Evolutionary conservation across 2,113 vertebrate genomes (phyloP), one percentile per base, ranked within the genome.

Genomic region (Centropristis striata): DNA sequence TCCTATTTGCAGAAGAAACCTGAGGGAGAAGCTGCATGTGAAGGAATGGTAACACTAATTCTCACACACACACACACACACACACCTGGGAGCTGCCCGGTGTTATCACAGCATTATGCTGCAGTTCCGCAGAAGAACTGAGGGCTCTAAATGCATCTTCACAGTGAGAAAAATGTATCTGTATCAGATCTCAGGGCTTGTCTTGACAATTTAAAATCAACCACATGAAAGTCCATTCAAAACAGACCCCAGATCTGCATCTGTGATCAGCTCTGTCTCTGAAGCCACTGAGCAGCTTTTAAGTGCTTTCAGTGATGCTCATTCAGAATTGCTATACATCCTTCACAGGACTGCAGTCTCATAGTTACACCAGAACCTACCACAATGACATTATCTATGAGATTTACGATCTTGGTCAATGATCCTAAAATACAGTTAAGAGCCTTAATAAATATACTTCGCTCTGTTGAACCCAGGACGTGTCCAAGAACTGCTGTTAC

Each of bases 1-100:
- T 82, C 70, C 42, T 68, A 75, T 88, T 81, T 88, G 69, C 69
- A 86, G 81, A 69, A 4, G 53, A 71, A 80, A 65, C 79, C 84
- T 71, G 23, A 14, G 71, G 84, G 81, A 88, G 66, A 57, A 78
- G 63, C 71, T 77, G 57, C 74, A 61, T 81, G 73, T 55, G 66
- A 79, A 67, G 66, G 37, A 86, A 82, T 42, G 20, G 59, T 54
- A 44, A 79, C 49, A 70, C 75, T 44, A 79, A 84, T 80, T 86
- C 32, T 4, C 78, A 75, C 51, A 80, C 72, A 63, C 44, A 78
- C 32, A 32, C 78, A 75, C 51, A 80, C 72, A 63, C 44, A 78
- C 57, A 67, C 81, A 84, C 68, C 74, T 77, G 71, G 67, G 81
- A 84, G 75, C 80, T 57, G 68, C 41, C 41, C 58, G 39, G 70